Evolutionary conservation across 2,113 vertebrate genomes (phyloP), one percentile per base, ranked within the genome.

Genomic region (Pseudopipra pipra): DNA sequence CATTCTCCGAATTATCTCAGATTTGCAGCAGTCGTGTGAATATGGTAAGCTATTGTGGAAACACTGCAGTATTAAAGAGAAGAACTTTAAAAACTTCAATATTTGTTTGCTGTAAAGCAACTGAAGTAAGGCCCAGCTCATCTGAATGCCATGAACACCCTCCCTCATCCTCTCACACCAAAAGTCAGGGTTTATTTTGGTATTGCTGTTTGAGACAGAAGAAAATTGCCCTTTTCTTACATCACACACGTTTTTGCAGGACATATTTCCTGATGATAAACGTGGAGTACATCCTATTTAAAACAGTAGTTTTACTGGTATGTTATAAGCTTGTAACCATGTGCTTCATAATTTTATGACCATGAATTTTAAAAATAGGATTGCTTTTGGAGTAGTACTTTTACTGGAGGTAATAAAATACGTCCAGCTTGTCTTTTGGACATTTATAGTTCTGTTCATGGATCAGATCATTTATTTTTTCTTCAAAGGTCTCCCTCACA

Each of bases 1-100:
- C 97, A 99, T 99, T 59, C 99, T 99, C 94, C 98, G 99, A 97
- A 99, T 99, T 93, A 99, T 99, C 97, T 99, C 99, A 21, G 99
- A 99, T 93, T 97, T 99, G 96, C 99, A 99, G 95, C 99, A 99
- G 96, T 99, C 99, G 0, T 99, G 99, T 96, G 99, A 99, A 96
- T 99, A 99, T 52, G 99, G 99, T 99, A 89, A 95, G 99, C 85
- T 74, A 8, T 5, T 5, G 17, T 41, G 23, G 33, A n/a, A 82
- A 49, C 68, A 55, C 3, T 58, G 28, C 23, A 46, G 6, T 25
- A 11, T 35, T 66, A 54, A 76, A 65, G 43, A 76, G 39, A 83
- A 65, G 8, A 59, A 65, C 11, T 72, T 74, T 1, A 41, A 51
- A 73, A 82, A 23, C 56, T 43, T 52, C 35, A 7, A 27, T 71